Evolutionary conservation across 2,797 vertebrate genomes (phyloP).

Genomic region (Cirrhinus mrigala): DNA sequence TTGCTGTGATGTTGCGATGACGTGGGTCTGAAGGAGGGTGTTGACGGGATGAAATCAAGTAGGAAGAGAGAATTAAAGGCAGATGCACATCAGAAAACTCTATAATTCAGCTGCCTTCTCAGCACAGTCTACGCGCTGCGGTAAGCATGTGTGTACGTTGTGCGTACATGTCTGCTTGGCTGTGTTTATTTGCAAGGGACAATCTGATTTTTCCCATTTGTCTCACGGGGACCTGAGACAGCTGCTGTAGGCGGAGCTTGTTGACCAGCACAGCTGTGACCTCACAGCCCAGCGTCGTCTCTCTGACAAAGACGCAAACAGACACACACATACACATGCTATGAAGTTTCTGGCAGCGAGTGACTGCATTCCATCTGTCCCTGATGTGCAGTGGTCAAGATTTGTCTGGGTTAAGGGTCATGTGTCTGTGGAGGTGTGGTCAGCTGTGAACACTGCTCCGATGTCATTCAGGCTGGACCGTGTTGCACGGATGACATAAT

Average conservation of each 20-base stretch:
- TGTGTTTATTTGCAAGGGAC: slow-evolving; percentile 41
- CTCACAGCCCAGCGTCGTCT: slow-evolving; percentile 51
- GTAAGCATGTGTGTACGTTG: slow-evolving; percentile 12
- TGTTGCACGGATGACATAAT: slow-evolving; percentile 40
- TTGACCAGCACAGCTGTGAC: slow-evolving; percentile 50
- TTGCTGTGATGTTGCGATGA: slow-evolving; percentile 45
- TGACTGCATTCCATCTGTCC: slow-evolving; percentile 54
- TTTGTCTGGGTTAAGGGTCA: slow-evolving; percentile 54
- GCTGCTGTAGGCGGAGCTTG: slow-evolving; percentile 43
- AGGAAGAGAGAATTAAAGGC: slow-evolving; percentile 38
- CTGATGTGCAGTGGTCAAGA: slow-evolving; percentile 53
- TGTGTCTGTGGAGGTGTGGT: slow-evolving; percentile 53
- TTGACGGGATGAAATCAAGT: slow-evolving; percentile 46
- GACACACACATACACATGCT: slow-evolving; percentile 34
- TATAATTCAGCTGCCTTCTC: slow-evolving; percentile 9
- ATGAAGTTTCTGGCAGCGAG: slow-evolving; percentile 53
- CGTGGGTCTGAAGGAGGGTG: slow-evolving; percentile 59
- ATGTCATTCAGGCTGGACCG: slow-evolving; percentile 54
- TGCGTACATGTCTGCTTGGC: slow-evolving; percentile 13
- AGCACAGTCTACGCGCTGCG: slow-evolving; percentile 40
- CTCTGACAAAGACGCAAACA: slow-evolving; percentile 43
- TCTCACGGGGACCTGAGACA: slow-evolving; percentile 45
- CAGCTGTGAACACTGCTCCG: slow-evolving; percentile 13
- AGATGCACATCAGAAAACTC: slow-evolving; percentile 36
- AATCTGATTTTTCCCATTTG: slow-evolving; percentile 53